These are phyloP conservation scores for Epicampocera succincta DNA, from an alignment of 2,888 invertebrate genomes.

Conservation along the genomic window DNA sequence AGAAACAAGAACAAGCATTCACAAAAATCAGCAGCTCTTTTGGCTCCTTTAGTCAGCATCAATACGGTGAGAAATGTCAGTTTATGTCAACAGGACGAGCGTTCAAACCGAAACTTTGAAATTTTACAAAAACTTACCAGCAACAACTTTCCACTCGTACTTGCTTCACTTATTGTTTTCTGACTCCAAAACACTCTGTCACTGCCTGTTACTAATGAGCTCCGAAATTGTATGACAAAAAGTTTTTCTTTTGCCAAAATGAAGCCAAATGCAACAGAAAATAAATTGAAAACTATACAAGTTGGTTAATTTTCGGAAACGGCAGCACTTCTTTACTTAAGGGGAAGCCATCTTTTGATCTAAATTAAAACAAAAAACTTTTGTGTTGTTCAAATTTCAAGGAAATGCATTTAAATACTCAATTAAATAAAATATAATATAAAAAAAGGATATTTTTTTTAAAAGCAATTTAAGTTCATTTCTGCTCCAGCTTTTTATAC, in stretches of 20 bases:
- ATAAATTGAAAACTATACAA: conserved; percentile 43
- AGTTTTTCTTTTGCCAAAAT: conserved; percentile 36
- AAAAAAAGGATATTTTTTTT: too few species aligned
- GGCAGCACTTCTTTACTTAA: conserved; percentile 1
- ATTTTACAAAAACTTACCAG: neutral
- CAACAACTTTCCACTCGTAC: neutral
- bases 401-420: neutral
- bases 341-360: conserved; percentile 4
- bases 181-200: conserved; percentile 6
- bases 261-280: conserved; percentile 2
- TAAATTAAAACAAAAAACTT: conserved; percentile 20
- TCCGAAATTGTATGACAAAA: conserved; percentile 50
- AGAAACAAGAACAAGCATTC: conserved; percentile 18
- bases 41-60: conserved; percentile 3
- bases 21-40: neutral
- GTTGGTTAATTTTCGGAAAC: conserved; percentile 24
- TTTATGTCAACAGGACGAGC: neutral
- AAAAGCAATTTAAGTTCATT: too few species aligned
- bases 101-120: conserved; percentile 2
- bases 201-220: conserved; percentile 52
- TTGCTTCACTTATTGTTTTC: neutral
- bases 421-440: too few species aligned
- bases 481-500: too few species aligned
- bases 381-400: neutral
- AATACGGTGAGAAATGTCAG: conserved; percentile 2